phyloP scores from a whole-genome alignment of 1,140 invertebrate species.

The Kradibia gibbosae region DNA sequence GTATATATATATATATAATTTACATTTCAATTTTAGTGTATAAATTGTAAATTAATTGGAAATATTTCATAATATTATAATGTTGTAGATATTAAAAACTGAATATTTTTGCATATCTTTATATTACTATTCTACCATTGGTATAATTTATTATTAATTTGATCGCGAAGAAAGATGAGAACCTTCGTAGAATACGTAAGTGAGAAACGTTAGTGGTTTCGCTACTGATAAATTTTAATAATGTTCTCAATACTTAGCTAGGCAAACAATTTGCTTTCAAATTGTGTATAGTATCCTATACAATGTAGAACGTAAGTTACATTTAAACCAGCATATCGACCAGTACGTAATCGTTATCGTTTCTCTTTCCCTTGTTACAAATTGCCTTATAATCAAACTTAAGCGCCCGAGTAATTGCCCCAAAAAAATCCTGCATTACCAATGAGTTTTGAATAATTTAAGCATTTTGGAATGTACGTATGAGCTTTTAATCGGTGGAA shows the following conservation, averaged over 20 bases:
- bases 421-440: too few species aligned
- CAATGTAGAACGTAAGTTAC: not conserved
- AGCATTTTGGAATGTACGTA: too few species aligned
- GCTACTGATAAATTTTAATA: not conserved
- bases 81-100: too few species aligned
- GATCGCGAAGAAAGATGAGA: conserved; percentile 9
- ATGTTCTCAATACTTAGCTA: not conserved
- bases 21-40: too few species aligned
- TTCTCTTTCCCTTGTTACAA: not conserved
- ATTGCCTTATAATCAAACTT: not conserved
- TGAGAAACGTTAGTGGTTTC: not conserved
- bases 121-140: conserved; percentile 10
- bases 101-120: too few species aligned
- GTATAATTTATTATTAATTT: conserved; percentile 27
- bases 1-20: too few species aligned
- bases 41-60: too few species aligned
- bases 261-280: not conserved
- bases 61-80: too few species aligned
- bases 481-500: too few species aligned
- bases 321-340: not conserved
- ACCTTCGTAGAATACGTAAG: not conserved
- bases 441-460: too few species aligned
- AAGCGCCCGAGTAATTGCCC: too few species aligned
- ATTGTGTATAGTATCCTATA: not conserved
- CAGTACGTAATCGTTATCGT: not conserved